phyloP scores from a whole-genome alignment of 2,888 invertebrate genomes.

The Hypena proboscidalis region DNA sequence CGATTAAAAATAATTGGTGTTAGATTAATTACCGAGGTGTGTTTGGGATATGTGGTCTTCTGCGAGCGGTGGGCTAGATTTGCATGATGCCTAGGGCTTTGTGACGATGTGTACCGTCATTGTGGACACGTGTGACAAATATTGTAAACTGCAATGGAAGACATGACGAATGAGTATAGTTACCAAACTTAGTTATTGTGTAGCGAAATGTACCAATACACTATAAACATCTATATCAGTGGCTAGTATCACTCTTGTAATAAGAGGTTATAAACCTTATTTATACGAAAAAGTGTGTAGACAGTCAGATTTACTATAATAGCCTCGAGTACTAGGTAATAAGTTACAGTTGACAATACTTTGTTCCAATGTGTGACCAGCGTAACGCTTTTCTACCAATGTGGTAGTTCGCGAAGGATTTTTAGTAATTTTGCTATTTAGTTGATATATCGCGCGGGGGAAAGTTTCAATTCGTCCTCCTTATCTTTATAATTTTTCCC shows the following conservation, averaged over 20 bases:
- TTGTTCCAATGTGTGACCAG: constrained; percentile 34
- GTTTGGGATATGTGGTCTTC: constrained; percentile 81
- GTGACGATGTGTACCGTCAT: constrained; percentile 34
- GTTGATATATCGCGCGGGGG: constrained; percentile 49
- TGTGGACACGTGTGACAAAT: constrained; percentile 31
- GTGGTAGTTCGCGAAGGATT: constrained; percentile 39
- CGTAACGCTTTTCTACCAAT: constrained; percentile 35
- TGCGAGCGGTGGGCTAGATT: constrained; percentile 60
- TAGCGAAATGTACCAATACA: no score
- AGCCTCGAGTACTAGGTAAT: no score
- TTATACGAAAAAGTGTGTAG: no score
- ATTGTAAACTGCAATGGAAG: constrained; percentile 26
- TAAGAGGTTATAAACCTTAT: no score
- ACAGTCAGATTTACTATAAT: no score
- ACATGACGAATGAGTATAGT: no score
- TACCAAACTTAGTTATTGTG: no score
- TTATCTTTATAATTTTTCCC: constrained; percentile 39
- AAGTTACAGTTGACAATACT: constrained; percentile 21
- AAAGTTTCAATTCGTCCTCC: constrained; percentile 56
- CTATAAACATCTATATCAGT: no score
- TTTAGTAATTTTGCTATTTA: constrained; percentile 50
- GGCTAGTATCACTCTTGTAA: no score
- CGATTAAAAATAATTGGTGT: constrained; percentile 68
- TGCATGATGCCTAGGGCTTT: constrained; percentile 55
- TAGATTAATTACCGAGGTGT: constrained; percentile 73